phyloP scores from a whole-genome alignment of 2,113 vertebrate genomes.

The Crypturellus undulatus region DNA sequence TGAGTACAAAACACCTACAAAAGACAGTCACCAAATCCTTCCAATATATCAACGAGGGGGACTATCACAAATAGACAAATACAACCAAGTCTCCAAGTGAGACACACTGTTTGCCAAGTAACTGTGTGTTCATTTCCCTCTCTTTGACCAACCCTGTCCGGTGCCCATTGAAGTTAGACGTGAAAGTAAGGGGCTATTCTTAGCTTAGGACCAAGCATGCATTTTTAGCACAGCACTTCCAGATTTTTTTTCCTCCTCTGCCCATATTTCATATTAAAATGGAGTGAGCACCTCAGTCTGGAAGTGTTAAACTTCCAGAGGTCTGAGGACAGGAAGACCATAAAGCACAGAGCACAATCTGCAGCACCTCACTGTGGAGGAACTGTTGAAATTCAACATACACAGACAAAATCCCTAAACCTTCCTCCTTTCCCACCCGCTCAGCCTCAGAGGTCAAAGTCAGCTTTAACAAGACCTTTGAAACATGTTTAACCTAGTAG shows the following conservation, averaged over 20 bases:
- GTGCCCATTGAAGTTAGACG: rapidly evolving
- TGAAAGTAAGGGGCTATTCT: rapidly evolving
- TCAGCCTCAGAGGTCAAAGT: not conserved
- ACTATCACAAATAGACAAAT: not conserved
- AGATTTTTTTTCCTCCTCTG: not conserved
- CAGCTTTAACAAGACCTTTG: not conserved
- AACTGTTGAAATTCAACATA: not conserved
- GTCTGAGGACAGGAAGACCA: not conserved
- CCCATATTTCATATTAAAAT: rapidly evolving
- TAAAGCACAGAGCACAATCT: not conserved
- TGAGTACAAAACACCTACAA: not conserved
- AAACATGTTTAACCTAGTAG: not conserved
- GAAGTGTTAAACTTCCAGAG: not conserved
- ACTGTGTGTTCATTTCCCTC: not conserved
- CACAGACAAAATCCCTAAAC: not conserved
- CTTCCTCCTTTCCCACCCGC: not conserved
- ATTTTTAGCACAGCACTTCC: not conserved
- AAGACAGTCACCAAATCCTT: no score
- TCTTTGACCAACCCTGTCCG: not conserved
- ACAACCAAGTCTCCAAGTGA: rapidly evolving
- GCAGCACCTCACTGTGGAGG: not conserved
- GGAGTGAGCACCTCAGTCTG: not conserved
- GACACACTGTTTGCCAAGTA: rapidly evolving
- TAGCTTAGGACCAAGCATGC: not conserved
- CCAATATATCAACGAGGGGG: not conserved